Evolutionary conservation across 1,140 invertebrate genomes (phyloP).

Genomic region (Zaprionus capensis): DNA sequence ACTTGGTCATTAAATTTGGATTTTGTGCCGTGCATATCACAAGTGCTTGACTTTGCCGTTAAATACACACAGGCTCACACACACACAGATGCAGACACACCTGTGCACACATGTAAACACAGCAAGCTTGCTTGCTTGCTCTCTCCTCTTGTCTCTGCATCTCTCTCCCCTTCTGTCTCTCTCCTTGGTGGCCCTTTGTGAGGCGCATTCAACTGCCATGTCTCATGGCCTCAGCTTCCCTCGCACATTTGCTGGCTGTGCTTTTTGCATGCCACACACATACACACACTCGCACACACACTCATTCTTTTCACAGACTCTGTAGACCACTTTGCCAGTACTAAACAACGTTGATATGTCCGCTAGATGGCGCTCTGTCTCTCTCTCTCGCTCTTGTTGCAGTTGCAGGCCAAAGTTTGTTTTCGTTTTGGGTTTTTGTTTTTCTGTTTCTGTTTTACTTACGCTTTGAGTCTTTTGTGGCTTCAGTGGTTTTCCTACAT

Average conservation of each 20-base stretch:
- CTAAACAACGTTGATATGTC: conserved; percentile 27
- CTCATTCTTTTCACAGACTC: conserved; percentile 16
- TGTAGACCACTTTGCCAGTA: conserved; percentile 25
- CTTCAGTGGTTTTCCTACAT: conserved; percentile 48
- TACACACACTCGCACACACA: conserved; percentile 15
- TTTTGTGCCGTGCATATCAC: conserved; percentile 76
- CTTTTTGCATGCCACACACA: conserved; percentile 44
- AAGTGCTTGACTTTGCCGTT: conserved; percentile 74
- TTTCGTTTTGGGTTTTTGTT: conserved; percentile 30
- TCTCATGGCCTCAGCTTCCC: conserved; percentile 7
- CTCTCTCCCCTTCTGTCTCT: not conserved
- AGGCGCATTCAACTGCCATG: conserved; percentile 21
- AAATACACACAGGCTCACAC: conserved; percentile 56
- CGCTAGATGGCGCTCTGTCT: conserved; percentile 35
- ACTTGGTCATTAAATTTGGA: conserved; percentile 82
- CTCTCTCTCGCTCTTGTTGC: not conserved
- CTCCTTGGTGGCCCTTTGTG: conserved; percentile 70
- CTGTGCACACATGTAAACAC: conserved; percentile 37
- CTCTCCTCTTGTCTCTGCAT: not conserved
- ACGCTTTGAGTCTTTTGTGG: conserved; percentile 72
- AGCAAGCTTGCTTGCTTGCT: conserved; percentile 34
- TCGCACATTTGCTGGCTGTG: conserved; percentile 17
- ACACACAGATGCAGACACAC: conserved; percentile 27
- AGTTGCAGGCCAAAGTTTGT: conserved; percentile 30
- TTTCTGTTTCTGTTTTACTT: conserved; percentile 65